A percentile compares a stretch with the other conserved stretches of the same genome.
Evolutionary conservation across 2,113 vertebrate species (phyloP).

Genomic region (Apus apus): DNA sequence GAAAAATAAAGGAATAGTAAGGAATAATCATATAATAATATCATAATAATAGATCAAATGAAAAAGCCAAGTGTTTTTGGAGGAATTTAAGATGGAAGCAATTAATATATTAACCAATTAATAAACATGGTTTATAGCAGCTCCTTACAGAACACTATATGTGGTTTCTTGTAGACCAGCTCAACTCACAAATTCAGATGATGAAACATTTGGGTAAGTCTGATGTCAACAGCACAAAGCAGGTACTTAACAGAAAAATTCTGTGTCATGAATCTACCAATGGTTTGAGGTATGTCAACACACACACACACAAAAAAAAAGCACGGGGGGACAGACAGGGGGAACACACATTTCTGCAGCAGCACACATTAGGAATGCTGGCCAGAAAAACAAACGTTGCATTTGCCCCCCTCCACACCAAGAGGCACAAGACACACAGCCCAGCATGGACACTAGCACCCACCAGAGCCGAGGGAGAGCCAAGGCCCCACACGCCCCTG

Average conservation of each 20-base stretch:
- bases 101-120: neutral
- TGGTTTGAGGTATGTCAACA: accelerated
- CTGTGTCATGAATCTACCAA: neutral
- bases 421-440: too few relatives aligned
- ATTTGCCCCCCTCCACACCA: neutral
- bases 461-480: too few relatives aligned
- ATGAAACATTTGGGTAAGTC: neutral
- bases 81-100: neutral
- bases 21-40: too few relatives aligned
- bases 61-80: neutral
- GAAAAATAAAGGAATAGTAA: neutral
- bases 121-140: neutral
- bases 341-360: accelerated
- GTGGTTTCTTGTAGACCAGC: neutral
- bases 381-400: too few relatives aligned
- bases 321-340: neutral
- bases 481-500: too few relatives aligned
- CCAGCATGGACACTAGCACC: too few relatives aligned
- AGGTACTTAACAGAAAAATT: neutral
- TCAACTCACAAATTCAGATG: neutral
- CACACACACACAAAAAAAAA: neutral
- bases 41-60: neutral
- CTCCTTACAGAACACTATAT: neutral
- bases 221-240: neutral
- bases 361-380: accelerated